phyloP scores from a whole-genome alignment of 92 coral and sea anemone species.

The Virgularia gustaviana region DNA sequence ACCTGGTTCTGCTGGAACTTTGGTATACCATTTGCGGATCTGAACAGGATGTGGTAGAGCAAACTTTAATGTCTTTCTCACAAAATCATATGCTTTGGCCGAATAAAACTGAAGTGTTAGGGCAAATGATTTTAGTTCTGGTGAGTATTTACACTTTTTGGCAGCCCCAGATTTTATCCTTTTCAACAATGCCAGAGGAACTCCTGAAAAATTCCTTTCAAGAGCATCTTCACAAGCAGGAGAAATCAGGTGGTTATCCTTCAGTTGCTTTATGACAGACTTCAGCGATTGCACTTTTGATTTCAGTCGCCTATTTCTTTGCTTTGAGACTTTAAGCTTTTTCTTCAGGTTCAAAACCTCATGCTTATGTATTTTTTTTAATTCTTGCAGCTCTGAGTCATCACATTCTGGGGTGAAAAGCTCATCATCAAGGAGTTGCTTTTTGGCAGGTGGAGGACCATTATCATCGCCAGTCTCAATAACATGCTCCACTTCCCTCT shows the following conservation, averaged over 20 bases:
- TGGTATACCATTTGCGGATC: constrained; percentile 11
- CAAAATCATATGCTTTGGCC: constrained; percentile 17
- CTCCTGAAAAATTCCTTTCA: neutral
- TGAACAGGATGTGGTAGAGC: constrained; percentile 15
- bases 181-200: constrained; percentile 10
- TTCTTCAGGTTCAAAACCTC: neutral
- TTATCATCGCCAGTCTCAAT: too few species aligned
- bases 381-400: too few species aligned
- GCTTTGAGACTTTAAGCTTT: constrained; percentile 1
- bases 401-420: too few species aligned
- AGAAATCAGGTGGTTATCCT: constrained; percentile 2
- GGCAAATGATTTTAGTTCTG: constrained; percentile 22
- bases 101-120: constrained; percentile 9
- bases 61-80: neutral
- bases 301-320: constrained; percentile 4
- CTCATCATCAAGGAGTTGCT: neutral
- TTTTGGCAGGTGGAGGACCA: neutral
- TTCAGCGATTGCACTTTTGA: neutral
- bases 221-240: neutral
- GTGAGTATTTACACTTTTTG: constrained; percentile 16
- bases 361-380: too few species aligned
- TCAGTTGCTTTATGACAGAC: neutral
- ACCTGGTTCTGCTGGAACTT: constrained; percentile 22
- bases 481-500: too few species aligned
- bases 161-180: neutral